Base-by-base conservation (phyloP, 1,140 invertebrate species). In the Oedothorax gibbosus region DNA sequence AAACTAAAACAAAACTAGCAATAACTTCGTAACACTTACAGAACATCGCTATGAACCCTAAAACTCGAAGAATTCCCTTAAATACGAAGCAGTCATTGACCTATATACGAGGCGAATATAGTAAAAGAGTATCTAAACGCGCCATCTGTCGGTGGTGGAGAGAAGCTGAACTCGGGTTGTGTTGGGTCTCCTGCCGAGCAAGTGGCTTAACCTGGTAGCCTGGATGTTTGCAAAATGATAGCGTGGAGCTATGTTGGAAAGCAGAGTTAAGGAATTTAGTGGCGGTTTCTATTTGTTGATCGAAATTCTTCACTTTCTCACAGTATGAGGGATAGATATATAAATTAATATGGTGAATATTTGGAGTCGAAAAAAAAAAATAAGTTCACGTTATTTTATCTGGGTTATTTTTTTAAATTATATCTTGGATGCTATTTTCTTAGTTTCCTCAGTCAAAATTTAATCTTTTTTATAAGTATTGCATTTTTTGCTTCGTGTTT, bases 71-170 rank as follows among this genome's bases (percentile, higher is more conserved):
- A 73, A 82, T 69, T 72, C 35, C 80, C 73, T 80, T 82, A 82
- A 82, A 82, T 82, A 82, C 80, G 80, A 54, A 82, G 68, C 60
- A 82, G 57, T 71, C 69, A 82, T 65, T 82, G 80, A 82, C 80
- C 80, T 69, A 81, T 50, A 81, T 81, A 51, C 57, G 10, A 50
- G 35, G 21, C 21, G n/a, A 71, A 50, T 35, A 14, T 51, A 21
- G 9, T 50, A 20, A n/a, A 18, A 73, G 5, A 64, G 14, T 65
- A 18, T 35, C 49, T 5, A 9, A 65, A 35, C 3, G 8, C 69
- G 80, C 80, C 80, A 82, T 82, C 80, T 82, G 20, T 54, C 69
- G 80, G 68, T 8, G 20, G 20, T n/a, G 15, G 60, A 5, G 12
- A 0, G 77, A 79, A 54, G 9, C 35, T 15, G 18, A 35, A 12